Evolutionary conservation across 2,113 vertebrate genomes (phyloP), one percentile per base, ranked within the genome.

Genomic region (Thunnus thynnus): DNA sequence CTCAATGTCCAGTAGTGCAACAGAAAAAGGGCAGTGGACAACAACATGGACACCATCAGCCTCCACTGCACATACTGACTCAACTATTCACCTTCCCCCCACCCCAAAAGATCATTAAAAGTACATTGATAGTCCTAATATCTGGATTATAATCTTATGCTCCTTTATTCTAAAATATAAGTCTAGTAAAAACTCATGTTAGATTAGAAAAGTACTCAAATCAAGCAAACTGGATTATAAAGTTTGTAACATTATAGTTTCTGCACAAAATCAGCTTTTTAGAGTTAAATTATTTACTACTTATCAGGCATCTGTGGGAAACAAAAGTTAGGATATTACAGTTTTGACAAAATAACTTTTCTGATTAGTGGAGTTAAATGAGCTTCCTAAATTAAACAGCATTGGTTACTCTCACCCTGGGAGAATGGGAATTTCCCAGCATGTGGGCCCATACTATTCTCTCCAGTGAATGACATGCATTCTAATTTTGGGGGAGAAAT

Each of bases 1-100:
- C 93, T 94, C 94, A 96, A 90, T 95, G 96, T 94, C 95, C 97
- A 98, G 97, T 97, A 98, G 97, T 96, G 97, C 97, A 98, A 98
- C 96, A 98, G 96, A 96, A 98, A 97, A 97, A 98, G 96, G 96
- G 96, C 97, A 96, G 91, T 94, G 97, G 97, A 96, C 96, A 95
- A 96, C 95, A 96, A 95, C 92, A 95, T 93, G 86, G 82, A 92
- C 85, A 86, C 88, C 81, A 87, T 68, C 89, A 83, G 63, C 84
- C 84, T 76, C 82, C 80, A 78, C 76, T 65, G 78, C 86, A 78
- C 82, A 87, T 52, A 84, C 82, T 69, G 62, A 83, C 86, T 84
- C 80, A 73, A 70, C 60, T 63, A 18, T 11, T 41, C 72, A 70
- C 25, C 58, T 30, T 50, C 32, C 55, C 25, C 4, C 20, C 5